Base-by-base conservation (phyloP, 2,888 invertebrate genomes). In the Andrena trimmerana region DNA sequence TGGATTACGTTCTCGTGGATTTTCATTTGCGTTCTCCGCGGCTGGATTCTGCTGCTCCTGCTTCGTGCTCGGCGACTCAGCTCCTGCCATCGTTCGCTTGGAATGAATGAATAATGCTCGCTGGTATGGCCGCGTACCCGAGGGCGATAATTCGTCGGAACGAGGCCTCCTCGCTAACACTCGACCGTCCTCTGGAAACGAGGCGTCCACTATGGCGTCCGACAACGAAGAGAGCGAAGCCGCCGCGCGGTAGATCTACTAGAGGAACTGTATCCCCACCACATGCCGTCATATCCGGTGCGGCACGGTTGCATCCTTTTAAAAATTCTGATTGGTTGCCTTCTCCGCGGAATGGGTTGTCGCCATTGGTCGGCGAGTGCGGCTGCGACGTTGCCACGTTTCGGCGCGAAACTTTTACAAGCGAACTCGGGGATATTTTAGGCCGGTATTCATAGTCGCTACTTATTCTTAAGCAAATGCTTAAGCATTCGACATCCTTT, bases 61-160 rank as follows among this genome's bases (percentile, higher is more conserved):
- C 60, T 93, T 93, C 0, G 90, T 89, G 36, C 84, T 89, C 13
- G 88, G 81, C 6, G 90, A 88, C 69, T 93, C 93, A 3, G 91
- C 87, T 59, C 92, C 92, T 84, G 88, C 86, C 89, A 89, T 89
- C 13, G 29, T 72, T 27, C 60, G 29, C 27, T 66, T 20, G n/a
- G 36, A 33, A 4, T 24, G n/a, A 36, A 13, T 24, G 20, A n/a
- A 57, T 27, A n/a, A 57, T 27, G 27, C 29, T 57, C 13, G 36
- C 16, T 36, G 16, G 13, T 52, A 36, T 0, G 13, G 29, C 20
- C 7, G 24, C 54, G 52, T 42, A 71, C 24, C 8, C 20, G 1
- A 79, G 62, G 72, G 63, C 66, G 59, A 68, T 76, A 83, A 62
- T 75, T 50, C 5, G 33, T 48, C 63, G n/a, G 24, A 59, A 20